Base-by-base conservation (phyloP, 2,888 invertebrate genomes). In the Chaetogeoica ovagalla region DNA sequence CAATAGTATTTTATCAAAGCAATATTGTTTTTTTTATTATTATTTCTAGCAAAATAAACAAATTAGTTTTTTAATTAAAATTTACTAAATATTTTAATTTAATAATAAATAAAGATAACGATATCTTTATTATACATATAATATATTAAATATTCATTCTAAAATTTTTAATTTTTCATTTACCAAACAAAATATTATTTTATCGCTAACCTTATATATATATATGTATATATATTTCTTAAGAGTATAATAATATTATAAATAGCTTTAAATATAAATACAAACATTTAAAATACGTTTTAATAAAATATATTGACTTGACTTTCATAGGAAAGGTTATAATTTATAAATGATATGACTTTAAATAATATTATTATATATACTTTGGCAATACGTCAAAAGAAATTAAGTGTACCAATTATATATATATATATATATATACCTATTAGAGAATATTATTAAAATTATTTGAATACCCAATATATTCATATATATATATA, bases 341-440 rank as follows among this genome's bases (percentile, higher is more conserved):
- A 73, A 63, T 57, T 73, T 73, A 55, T 55, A 73, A 63, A 73
- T 52, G 11, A 68, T 23, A 23, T 43, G 71, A 57, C 57, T 75
- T 75, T n/a, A 23, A 66, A 66, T 75, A 66, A 75, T 75, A 75
- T 66, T 75, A 75, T 57, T 66, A 17, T 66, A 17, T 75, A 57
- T 43, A 21, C 66, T 57, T 57, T 75, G 75, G 75, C 75, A 30
- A 3, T 8, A 59, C 13, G 55, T 66, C 75, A 66, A 75, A 57
- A 66, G 23, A 21, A 74, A 37, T 37, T 48, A 52, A 73, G 55
- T 48, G 48, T 48, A 48, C 48, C 11, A 9, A 43, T 43, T 43
- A 7, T 43, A 9, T n/a, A n/a, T n/a, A n/a, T n/a, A n/a, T n/a
- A 30, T 30, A 30, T 30, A 30, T 30, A 48, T 48, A 43, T 48